Conservation (phyloP, 2,888 invertebrate species). For the Agapostemon virescens region DNA sequence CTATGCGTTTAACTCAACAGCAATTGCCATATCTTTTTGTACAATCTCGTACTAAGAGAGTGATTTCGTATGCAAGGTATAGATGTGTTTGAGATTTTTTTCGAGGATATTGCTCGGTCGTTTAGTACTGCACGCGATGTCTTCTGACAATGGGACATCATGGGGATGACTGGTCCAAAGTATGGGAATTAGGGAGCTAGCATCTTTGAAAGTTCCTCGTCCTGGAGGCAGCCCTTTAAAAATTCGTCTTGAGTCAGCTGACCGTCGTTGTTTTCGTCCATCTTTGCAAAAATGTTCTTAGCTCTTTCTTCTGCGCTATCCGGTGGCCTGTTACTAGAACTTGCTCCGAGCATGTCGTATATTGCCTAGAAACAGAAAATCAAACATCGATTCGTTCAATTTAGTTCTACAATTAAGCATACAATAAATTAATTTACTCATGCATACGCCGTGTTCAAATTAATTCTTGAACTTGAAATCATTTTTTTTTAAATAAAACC, state of each 20-base stretch:
- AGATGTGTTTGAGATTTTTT: conserved; percentile 10
- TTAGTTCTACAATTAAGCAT: too few relatives aligned
- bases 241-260: conserved; percentile 99
- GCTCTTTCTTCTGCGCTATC: conserved; percentile 98
- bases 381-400: background rate
- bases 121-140: conserved; percentile 28
- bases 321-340: conserved; percentile 96
- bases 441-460: too few relatives aligned
- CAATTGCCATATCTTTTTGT: background rate
- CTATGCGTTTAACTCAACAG: background rate
- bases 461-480: too few relatives aligned
- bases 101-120: conserved; percentile 40
- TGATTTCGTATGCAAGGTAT: conserved; percentile 18
- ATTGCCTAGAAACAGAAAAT: conserved; percentile 88
- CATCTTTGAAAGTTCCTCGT: conserved; percentile 97
- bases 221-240: conserved; percentile 97
- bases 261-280: conserved; percentile 99
- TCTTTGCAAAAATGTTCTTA: conserved; percentile 99
- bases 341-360: conserved; percentile 99
- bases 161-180: conserved; percentile 48
- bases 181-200: conserved; percentile 90
- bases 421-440: too few relatives aligned
- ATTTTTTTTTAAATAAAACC: too few relatives aligned
- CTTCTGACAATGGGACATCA: conserved; percentile 46
- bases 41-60: conserved; percentile 12